A percentile compares a stretch with the other conserved stretches of the same genome.
These are phyloP conservation scores for Luehdorfia chinensis DNA, from an alignment of 1,140 invertebrate species.

Conservation along the genomic window DNA sequence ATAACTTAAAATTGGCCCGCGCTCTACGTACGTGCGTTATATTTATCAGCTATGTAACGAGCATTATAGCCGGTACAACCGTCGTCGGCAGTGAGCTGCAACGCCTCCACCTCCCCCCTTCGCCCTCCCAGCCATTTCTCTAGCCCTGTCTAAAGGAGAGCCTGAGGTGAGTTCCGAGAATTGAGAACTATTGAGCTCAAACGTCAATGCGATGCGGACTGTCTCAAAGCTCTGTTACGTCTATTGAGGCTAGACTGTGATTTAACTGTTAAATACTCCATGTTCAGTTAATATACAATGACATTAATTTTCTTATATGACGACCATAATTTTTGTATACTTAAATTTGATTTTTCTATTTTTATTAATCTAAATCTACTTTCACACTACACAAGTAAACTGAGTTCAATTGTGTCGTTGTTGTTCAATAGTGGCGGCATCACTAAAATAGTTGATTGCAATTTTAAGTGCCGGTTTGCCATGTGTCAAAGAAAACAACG, in stretches of 20 bases:
- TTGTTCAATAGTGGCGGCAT: too few species aligned
- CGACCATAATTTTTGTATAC: too few species aligned
- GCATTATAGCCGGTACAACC: slow-evolving; percentile 2
- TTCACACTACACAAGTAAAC: too few species aligned
- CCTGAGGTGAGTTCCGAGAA: slow-evolving; percentile 5
- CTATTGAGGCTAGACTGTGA: neutral
- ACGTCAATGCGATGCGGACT: neutral
- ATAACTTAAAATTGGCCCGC: neutral
- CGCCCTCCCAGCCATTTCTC: neutral
- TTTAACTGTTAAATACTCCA: neutral
- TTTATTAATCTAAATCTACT: too few species aligned
- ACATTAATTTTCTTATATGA: too few species aligned
- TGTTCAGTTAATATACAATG: neutral
- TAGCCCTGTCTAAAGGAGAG: neutral
- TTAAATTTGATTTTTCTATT: too few species aligned
- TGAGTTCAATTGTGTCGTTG: too few species aligned
- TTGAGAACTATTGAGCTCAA: neutral
- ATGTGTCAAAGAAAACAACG: too few species aligned
- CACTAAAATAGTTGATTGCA: too few species aligned
- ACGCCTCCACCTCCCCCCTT: slow-evolving; percentile 17
- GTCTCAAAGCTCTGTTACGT: neutral
- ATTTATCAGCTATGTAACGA: slow-evolving; percentile 1
- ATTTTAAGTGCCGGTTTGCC: too few species aligned
- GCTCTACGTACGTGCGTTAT: neutral
- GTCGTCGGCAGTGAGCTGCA: slow-evolving; percentile 32